Conservation (phyloP, 2,113 vertebrate species). For the Chiloscyllium plagiosum region DNA sequence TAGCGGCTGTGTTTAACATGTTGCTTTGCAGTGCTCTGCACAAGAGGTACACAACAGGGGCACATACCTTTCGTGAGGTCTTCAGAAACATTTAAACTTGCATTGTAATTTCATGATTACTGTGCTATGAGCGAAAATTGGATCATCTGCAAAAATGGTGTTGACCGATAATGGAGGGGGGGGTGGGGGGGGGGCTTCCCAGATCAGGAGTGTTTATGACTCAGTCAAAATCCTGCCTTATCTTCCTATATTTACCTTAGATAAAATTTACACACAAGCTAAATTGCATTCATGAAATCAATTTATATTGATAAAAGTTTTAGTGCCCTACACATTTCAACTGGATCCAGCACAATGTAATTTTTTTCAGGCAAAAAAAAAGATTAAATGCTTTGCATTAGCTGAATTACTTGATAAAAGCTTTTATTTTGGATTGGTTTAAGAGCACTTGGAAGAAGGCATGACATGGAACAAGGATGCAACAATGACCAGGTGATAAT, state of each 20-base stretch:
- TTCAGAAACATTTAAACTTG: not conserved
- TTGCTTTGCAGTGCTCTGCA: not conserved
- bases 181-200: too few relatives aligned
- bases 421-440: not conserved
- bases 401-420: not conserved
- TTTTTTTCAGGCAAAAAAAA: not conserved
- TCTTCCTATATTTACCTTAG: not conserved
- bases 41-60: too few relatives aligned
- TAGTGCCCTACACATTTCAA: not conserved
- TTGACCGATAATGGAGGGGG: too few relatives aligned
- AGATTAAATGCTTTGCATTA: not conserved
- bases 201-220: not conserved
- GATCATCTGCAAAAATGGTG: not conserved
- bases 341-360: not conserved
- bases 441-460: not conserved
- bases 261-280: not conserved
- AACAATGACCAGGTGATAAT: not conserved
- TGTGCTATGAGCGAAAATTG: not conserved
- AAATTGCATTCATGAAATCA: not conserved
- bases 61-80: not conserved
- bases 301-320: not conserved
- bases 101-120: not conserved
- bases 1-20: not conserved
- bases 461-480: not conserved
- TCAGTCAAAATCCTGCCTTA: not conserved